Conservation (phyloP, 1,140 invertebrate species). For the Leptinotarsa defecta region DNA sequence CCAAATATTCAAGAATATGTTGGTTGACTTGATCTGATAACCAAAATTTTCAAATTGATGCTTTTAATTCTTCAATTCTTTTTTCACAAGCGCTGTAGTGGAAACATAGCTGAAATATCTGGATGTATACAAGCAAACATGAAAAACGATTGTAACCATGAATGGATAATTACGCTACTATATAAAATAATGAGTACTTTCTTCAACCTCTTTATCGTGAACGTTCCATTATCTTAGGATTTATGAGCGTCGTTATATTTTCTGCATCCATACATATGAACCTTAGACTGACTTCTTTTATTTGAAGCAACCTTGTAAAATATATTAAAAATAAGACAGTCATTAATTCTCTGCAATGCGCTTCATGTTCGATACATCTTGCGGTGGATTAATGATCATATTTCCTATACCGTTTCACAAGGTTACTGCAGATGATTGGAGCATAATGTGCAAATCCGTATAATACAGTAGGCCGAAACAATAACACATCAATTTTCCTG, state of each 20-base stretch:
- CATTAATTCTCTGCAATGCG: constrained; percentile 1
- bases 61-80: no score
- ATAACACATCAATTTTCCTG: background rate
- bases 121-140: no score
- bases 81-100: no score
- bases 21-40: no score
- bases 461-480: background rate
- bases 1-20: no score
- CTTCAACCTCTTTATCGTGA: no score
- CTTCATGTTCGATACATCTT: background rate
- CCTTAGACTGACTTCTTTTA: background rate
- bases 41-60: no score
- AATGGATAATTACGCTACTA: no score
- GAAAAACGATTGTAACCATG: no score
- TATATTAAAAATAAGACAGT: background rate
- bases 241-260: background rate
- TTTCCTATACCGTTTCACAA: constrained; percentile 2
- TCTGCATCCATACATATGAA: background rate
- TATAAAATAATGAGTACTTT: no score
- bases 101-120: no score
- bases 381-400: background rate
- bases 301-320: background rate
- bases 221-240: background rate
- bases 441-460: background rate
- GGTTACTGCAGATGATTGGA: background rate